These are phyloP conservation scores for Drosophila micromelanica DNA, from an alignment of 1,140 invertebrate species.

Conservation along the genomic window DNA sequence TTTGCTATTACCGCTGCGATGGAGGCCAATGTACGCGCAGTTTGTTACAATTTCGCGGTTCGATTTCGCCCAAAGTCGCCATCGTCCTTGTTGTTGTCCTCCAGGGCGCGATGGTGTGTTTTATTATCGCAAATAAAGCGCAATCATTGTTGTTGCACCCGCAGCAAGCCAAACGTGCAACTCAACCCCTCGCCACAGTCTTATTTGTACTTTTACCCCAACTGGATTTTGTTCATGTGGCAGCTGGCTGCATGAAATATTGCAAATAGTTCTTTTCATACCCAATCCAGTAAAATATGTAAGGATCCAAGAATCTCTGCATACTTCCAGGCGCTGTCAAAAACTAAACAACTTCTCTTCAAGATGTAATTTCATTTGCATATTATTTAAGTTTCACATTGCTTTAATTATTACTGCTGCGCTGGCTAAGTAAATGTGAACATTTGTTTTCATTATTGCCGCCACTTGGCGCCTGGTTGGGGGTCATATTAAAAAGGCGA, in stretches of 20 bases:
- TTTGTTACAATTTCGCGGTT: slow-evolving; percentile 83
- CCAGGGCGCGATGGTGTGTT: slow-evolving; percentile 74
- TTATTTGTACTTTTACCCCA: slow-evolving; percentile 45
- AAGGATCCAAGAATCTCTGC: slow-evolving; percentile 38
- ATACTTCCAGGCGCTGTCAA: slow-evolving; percentile 8
- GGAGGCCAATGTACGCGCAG: slow-evolving; percentile 77
- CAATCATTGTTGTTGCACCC: slow-evolving; percentile 82
- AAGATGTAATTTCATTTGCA: too few relatives aligned
- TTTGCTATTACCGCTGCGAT: slow-evolving; percentile 59
- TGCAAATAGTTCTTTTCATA: slow-evolving; percentile 82
- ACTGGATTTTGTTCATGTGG: slow-evolving; percentile 73
- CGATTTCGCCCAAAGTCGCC: slow-evolving; percentile 61
- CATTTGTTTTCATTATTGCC: slow-evolving; percentile 71
- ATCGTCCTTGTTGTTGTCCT: slow-evolving; percentile 46
- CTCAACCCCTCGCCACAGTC: slow-evolving; percentile 8
- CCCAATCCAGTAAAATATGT: slow-evolving; percentile 74
- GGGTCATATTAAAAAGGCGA: slow-evolving; percentile 1
- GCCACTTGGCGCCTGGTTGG: slow-evolving; percentile 22
- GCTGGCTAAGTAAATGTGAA: too few relatives aligned
- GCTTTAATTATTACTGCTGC: too few relatives aligned
- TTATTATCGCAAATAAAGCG: slow-evolving; percentile 84
- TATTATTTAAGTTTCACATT: slow-evolving; percentile 2
- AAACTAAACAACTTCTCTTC: slow-evolving; percentile 12
- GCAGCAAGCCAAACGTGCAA: slow-evolving; percentile 41
- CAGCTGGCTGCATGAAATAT: slow-evolving; percentile 74